Percentiles rank a stretch among this genome's conserved stretches.
Evolutionary conservation across 1,140 invertebrate genomes (phyloP).

Genomic region (Drosophila ananassae): DNA sequence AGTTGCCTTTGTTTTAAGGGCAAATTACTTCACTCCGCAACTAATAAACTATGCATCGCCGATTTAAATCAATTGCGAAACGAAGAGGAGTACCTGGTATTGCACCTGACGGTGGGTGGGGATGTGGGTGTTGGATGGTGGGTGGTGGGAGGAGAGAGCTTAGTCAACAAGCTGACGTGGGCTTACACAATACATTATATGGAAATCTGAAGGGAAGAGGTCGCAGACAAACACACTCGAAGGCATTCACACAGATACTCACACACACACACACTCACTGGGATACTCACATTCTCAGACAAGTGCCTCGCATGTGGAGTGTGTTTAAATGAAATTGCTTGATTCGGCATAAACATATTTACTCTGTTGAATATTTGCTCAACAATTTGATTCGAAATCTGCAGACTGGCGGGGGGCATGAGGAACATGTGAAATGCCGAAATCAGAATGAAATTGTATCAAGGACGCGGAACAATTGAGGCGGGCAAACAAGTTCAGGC

Average conservation of each 20-base stretch:
- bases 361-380: conserved; percentile 82
- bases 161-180: conserved; percentile 52
- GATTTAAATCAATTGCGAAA: conserved; percentile 48
- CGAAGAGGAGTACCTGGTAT: conserved; percentile 8
- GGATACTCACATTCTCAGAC: conserved; percentile 19
- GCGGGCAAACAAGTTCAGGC: conserved; percentile 68
- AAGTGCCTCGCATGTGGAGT: conserved; percentile 52
- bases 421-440: conserved; percentile 28
- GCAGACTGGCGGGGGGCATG: not conserved
- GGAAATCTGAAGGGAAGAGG: conserved; percentile 31
- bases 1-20: conserved; percentile 20
- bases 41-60: conserved; percentile 60
- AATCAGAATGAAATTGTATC: conserved; percentile 74
- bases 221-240: conserved; percentile 25
- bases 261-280: conserved; percentile 8
- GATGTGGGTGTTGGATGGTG: not conserved
- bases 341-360: conserved; percentile 82
- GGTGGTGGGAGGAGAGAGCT: conserved; percentile 8
- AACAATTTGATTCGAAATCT: conserved; percentile 78
- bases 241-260: conserved; percentile 15
- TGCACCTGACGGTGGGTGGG: not conserved
- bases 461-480: conserved; percentile 80
- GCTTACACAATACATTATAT: conserved; percentile 66
- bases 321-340: conserved; percentile 82
- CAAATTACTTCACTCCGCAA: conserved; percentile 31